A percentile compares a stretch with the other conserved stretches of the same genome.
Conservation (phyloP, 2,888 invertebrate species). For the Ferrisia virgata region DNA sequence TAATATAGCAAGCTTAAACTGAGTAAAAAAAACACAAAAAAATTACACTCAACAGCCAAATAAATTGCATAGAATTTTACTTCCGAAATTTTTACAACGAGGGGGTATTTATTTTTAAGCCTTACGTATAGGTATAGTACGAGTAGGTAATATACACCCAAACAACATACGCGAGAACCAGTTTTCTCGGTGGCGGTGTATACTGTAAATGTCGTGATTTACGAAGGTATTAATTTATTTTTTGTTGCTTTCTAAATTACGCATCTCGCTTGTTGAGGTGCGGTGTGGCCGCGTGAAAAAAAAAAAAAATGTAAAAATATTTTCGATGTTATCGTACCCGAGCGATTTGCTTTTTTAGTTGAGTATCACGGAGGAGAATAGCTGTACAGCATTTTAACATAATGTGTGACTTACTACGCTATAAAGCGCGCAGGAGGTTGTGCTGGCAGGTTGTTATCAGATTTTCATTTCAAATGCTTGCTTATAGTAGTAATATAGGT, state of each 20-base stretch:
- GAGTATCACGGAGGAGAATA: background rate
- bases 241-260: background rate
- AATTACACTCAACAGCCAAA: background rate
- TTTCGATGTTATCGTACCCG: background rate
- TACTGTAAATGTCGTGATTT: background rate
- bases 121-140: no score
- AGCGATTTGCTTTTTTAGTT: background rate
- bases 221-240: background rate
- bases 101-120: no score
- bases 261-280: background rate
- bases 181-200: background rate
- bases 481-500: no score
- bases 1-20: no score
- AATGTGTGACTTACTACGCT: background rate
- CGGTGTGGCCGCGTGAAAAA: background rate
- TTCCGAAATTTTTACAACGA: background rate
- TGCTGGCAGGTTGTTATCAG: constrained; percentile 14
- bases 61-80: no score
- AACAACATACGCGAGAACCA: no score
- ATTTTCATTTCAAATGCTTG: background rate
- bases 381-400: background rate
- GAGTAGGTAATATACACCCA: no score
- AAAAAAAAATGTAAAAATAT: background rate
- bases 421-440: background rate
- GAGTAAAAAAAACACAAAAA: background rate